These are phyloP conservation scores for Listrodromus nycthemerus DNA, from an alignment of 2,888 invertebrate genomes.

Conservation along the genomic window DNA sequence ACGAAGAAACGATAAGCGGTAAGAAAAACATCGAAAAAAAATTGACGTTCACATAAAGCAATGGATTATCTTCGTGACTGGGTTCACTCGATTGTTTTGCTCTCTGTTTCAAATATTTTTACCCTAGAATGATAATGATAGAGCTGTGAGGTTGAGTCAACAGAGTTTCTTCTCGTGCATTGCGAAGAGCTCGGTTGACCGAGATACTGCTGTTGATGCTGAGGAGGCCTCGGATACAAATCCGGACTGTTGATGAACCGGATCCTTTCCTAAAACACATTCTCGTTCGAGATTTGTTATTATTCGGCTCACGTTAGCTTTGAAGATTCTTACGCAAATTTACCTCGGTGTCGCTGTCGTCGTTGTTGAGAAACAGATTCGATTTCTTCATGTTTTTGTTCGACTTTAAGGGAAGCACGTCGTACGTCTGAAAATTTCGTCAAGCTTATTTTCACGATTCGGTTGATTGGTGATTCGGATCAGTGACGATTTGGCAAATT, in stretches of 20 bases:
- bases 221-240: constrained; percentile 74
- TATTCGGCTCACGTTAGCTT: constrained; percentile 34
- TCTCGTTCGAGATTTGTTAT: constrained; percentile 71
- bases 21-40: constrained; percentile 39
- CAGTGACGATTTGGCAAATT: too few relatives aligned
- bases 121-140: constrained; percentile 81
- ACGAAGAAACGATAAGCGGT: constrained; percentile 26
- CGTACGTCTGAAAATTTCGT: constrained; percentile 86
- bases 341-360: constrained; percentile 83
- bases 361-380: constrained; percentile 75
- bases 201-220: constrained; percentile 69
- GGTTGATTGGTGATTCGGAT: too few relatives aligned
- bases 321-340: constrained; percentile 30
- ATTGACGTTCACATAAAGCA: constrained; percentile 51
- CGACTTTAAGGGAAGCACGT: constrained; percentile 78
- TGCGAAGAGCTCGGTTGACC: constrained; percentile 67
- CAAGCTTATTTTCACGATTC: too few relatives aligned
- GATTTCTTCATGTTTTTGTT: constrained; percentile 74
- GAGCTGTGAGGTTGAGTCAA: constrained; percentile 80
- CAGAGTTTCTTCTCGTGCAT: constrained; percentile 79
- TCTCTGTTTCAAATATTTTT: constrained; percentile 70
- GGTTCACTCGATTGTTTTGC: constrained; percentile 24
- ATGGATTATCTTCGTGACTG: constrained; percentile 44
- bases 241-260: constrained; percentile 80
- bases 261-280: constrained; percentile 79